Conservation (phyloP, 2,888 invertebrate genomes). For the Molorchus minor region DNA sequence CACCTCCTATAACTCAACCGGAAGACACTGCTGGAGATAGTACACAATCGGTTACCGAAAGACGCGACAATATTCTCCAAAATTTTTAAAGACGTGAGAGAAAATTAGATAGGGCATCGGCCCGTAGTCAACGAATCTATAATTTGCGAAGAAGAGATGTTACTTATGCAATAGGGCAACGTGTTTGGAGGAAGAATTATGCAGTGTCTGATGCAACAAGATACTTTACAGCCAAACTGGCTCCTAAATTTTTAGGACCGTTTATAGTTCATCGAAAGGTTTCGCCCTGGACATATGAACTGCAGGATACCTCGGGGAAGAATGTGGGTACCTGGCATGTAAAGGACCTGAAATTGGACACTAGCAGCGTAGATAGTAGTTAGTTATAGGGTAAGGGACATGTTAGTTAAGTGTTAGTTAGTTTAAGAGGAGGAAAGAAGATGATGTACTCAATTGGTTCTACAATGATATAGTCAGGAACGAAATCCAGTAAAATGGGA, state of each 20-base stretch:
- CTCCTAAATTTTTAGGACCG: constrained; percentile 42
- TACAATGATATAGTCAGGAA: too few species aligned
- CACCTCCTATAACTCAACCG: not conserved
- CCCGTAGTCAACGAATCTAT: not conserved
- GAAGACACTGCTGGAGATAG: not conserved
- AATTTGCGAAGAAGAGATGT: not conserved
- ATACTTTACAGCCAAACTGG: constrained; percentile 41
- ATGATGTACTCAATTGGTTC: too few species aligned
- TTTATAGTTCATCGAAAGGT: constrained; percentile 18
- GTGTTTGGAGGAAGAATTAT: constrained; percentile 4
- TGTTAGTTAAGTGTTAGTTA: too few species aligned
- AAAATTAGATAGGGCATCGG: not conserved
- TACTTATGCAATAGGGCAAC: not conserved
- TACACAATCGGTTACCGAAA: not conserved
- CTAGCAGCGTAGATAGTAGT: too few species aligned
- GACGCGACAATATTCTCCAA: too few species aligned
- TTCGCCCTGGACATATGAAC: constrained; percentile 4
- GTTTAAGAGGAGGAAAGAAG: too few species aligned
- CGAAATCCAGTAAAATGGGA: too few species aligned
- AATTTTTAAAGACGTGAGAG: constrained; percentile 13
- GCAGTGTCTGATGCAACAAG: constrained; percentile 40
- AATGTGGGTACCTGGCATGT: constrained; percentile 10
- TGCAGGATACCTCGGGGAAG: not conserved
- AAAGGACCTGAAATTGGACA: not conserved
- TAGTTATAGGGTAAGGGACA: too few species aligned